A percentile compares a stretch with the other conserved stretches of the same genome.
These are phyloP conservation scores for Watsonalla cultraria DNA, from an alignment of 2,888 invertebrate genomes.

Conservation along the genomic window DNA sequence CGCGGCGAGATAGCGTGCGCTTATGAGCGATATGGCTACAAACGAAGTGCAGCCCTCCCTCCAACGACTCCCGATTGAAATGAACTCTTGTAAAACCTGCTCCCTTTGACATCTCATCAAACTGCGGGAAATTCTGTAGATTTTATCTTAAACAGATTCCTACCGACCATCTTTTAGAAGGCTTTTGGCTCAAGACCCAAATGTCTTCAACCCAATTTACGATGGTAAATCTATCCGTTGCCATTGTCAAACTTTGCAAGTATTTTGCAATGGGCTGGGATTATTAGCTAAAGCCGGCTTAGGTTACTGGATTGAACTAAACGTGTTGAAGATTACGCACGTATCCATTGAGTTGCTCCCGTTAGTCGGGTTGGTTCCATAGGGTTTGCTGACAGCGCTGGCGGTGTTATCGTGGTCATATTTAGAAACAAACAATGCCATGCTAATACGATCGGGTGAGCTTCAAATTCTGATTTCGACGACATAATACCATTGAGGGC, in stretches of 20 bases:
- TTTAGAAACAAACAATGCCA: background rate
- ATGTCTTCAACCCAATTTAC: too few relatives aligned
- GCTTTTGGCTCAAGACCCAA: too few relatives aligned
- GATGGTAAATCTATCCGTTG: too few relatives aligned
- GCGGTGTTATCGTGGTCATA: background rate
- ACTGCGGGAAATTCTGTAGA: background rate
- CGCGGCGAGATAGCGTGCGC: constrained; percentile 61
- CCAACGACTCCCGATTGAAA: constrained; percentile 1
- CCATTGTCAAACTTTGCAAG: too few relatives aligned
- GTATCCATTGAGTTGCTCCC: constrained; percentile 18
- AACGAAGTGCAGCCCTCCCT: constrained; percentile 57
- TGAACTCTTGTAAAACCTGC: background rate
- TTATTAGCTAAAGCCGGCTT: constrained; percentile 4
- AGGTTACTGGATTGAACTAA: constrained; percentile 10
- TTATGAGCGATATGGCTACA: constrained; percentile 73
- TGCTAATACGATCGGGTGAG: background rate
- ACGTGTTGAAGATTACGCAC: constrained; percentile 19
- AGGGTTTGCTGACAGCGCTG: background rate
- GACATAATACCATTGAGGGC: background rate
- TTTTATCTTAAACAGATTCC: too few relatives aligned
- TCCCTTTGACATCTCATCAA: background rate
- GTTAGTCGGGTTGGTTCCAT: background rate
- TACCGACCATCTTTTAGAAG: too few relatives aligned
- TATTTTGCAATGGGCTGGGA: too few relatives aligned
- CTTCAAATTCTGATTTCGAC: background rate